These are phyloP conservation scores for Athene cunicularia DNA, from an alignment of 2,113 vertebrate genomes.

Conservation along the genomic window DNA sequence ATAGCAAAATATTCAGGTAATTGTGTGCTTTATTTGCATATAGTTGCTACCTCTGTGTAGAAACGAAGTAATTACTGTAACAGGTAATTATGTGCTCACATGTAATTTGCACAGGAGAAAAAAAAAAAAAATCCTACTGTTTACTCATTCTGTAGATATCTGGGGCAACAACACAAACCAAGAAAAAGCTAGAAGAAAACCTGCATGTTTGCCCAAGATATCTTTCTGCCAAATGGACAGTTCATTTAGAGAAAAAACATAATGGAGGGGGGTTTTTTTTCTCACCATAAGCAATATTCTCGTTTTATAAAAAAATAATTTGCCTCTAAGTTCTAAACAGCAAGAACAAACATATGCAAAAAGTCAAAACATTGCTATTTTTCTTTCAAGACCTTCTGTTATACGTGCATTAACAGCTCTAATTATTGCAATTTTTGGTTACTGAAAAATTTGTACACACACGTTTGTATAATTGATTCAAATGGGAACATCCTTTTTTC, in stretches of 20 bases:
- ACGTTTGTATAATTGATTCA: neutral
- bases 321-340: neutral
- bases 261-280: too few relatives aligned
- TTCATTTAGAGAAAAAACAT: neutral
- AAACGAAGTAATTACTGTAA: conserved; percentile 11
- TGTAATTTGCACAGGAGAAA: conserved; percentile 13
- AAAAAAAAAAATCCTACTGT: neutral
- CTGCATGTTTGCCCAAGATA: neutral
- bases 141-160: conserved; percentile 29
- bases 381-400: neutral
- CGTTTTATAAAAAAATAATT: neutral
- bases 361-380: neutral
- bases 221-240: neutral
- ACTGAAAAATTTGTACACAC: neutral
- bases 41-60: conserved; percentile 46
- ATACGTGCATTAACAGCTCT: neutral
- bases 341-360: neutral
- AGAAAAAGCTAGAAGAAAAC: neutral
- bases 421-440: neutral
- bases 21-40: conserved; percentile 47
- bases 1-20: conserved; percentile 61
- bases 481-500: neutral
- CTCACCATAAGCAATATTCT: neutral
- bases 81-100: conserved; percentile 36
- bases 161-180: neutral